Evolutionary conservation across 2,888 invertebrate species (phyloP).

Genomic region (Gari tellinella): DNA sequence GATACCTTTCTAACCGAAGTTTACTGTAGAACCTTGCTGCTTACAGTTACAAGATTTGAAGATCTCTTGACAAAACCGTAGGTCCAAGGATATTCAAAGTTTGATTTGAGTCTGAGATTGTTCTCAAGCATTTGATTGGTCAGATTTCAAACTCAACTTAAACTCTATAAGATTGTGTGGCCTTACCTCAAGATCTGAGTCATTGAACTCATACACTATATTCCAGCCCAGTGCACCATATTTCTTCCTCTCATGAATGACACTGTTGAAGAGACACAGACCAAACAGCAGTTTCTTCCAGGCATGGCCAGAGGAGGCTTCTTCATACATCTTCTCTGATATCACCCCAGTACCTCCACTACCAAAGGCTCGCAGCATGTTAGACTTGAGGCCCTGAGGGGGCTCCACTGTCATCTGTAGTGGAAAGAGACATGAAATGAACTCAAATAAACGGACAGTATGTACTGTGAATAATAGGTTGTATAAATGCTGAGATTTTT

Average conservation of each 20-base stretch:
- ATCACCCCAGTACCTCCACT: slow-evolving; percentile 80
- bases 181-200: slow-evolving; percentile 84
- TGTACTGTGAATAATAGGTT: too few relatives aligned
- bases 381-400: slow-evolving; percentile 82
- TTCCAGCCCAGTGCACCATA: slow-evolving; percentile 84
- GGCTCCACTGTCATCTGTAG: slow-evolving; percentile 83
- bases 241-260: slow-evolving; percentile 84
- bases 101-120: too few relatives aligned
- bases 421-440: neutral
- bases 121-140: too few relatives aligned
- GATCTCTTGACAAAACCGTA: too few relatives aligned
- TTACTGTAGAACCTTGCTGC: too few relatives aligned
- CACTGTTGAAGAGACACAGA: slow-evolving; percentile 83
- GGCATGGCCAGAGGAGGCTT: slow-evolving; percentile 61
- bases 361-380: slow-evolving; percentile 82
- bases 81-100: too few relatives aligned
- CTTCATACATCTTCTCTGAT: slow-evolving; percentile 78
- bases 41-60: too few relatives aligned
- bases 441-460: too few relatives aligned
- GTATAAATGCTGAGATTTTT: too few relatives aligned
- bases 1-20: too few relatives aligned
- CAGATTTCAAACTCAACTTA: too few relatives aligned
- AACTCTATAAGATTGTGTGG: too few relatives aligned
- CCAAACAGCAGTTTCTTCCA: slow-evolving; percentile 82
- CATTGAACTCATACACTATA: slow-evolving; percentile 84